These are phyloP conservation scores for Periophthalmus magnuspinnatus DNA, from an alignment of 2,797 vertebrate genomes.

Conservation along the genomic window DNA sequence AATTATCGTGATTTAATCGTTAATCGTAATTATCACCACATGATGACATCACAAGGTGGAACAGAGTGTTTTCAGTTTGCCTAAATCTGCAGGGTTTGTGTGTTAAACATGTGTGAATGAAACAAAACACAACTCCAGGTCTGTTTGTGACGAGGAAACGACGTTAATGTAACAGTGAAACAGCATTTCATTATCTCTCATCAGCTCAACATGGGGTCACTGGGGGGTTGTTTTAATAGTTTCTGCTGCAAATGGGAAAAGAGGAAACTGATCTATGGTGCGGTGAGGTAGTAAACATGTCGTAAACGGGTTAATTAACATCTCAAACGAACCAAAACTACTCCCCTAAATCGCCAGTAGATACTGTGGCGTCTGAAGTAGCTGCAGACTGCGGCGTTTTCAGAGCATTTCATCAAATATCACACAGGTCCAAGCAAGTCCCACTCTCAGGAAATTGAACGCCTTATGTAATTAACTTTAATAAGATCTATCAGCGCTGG, in stretches of 20 bases:
- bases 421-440: constrained; percentile 1
- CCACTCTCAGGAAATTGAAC: neutral
- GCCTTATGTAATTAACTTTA: neutral
- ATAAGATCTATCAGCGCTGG: neutral
- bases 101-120: too few relatives aligned
- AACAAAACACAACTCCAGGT: too few relatives aligned
- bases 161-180: too few relatives aligned
- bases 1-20: too few relatives aligned
- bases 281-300: neutral
- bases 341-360: neutral
- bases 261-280: neutral
- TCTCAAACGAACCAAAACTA: constrained; percentile 13
- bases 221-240: constrained; percentile 1
- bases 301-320: constrained; percentile 5
- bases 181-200: neutral
- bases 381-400: neutral
- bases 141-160: too few relatives aligned
- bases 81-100: too few relatives aligned
- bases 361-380: neutral
- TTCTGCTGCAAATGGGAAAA: neutral
- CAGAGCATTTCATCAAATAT: neutral
- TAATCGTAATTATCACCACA: too few relatives aligned
- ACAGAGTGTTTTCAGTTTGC: too few relatives aligned
- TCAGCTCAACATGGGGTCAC: neutral
- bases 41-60: too few relatives aligned